Percentiles rank a stretch among this genome's conserved stretches.
phyloP scores from a whole-genome alignment of 2,113 vertebrate genomes.

The Cyanoderma ruficeps region DNA sequence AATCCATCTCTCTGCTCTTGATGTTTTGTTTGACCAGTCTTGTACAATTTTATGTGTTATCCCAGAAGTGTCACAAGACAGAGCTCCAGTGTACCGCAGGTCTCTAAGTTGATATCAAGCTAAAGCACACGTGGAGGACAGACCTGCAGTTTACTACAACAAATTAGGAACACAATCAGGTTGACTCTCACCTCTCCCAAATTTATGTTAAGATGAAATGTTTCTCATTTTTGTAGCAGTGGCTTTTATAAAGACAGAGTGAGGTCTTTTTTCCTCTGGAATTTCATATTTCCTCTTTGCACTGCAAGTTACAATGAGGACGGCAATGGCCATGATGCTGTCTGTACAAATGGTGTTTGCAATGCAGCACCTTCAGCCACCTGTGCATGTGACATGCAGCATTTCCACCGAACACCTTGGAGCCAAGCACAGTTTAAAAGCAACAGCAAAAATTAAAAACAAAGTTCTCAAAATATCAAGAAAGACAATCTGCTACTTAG shows the following conservation, averaged over 20 bases:
- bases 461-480: background rate
- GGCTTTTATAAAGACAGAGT: background rate
- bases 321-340: accelerated
- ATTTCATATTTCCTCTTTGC: background rate
- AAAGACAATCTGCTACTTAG: background rate
- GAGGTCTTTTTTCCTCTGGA: background rate
- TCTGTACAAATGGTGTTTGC: accelerated
- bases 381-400: background rate
- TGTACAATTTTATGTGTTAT: background rate
- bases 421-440: background rate
- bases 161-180: background rate
- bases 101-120: background rate
- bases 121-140: background rate
- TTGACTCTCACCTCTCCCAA: background rate
- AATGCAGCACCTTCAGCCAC: background rate
- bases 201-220: background rate
- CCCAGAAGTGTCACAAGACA: background rate
- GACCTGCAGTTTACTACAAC: background rate
- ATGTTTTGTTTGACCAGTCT: background rate
- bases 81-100: background rate
- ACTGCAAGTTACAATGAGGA: background rate
- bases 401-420: background rate
- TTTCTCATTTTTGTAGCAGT: background rate
- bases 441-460: background rate
- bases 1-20: background rate